Evolutionary conservation across 2,113 vertebrate genomes (phyloP).

Genomic region (Mesembrinibis cayennensis): DNA sequence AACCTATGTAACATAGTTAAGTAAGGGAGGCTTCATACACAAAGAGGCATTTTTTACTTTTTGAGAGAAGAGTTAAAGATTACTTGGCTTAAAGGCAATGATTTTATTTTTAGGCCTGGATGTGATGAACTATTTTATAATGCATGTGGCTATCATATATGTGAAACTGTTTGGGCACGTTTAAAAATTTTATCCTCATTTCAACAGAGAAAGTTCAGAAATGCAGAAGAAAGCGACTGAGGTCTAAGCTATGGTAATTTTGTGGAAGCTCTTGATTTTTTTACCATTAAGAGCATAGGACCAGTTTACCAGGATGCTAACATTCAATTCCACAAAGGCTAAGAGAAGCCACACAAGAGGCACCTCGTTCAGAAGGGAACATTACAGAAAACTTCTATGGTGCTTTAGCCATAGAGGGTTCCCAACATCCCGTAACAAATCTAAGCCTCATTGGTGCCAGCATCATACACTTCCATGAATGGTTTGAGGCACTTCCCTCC

Average conservation of each 20-base stretch:
- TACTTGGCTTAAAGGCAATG: not conserved
- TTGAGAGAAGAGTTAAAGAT: constrained; percentile 10
- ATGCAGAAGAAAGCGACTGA: not conserved
- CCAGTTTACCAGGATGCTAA: not conserved
- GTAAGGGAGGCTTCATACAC: not conserved
- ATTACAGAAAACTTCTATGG: not conserved
- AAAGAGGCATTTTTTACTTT: constrained; percentile 1
- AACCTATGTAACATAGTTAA: not conserved
- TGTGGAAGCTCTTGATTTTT: not conserved
- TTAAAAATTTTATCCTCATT: constrained; percentile 23
- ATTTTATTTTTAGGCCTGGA: not conserved
- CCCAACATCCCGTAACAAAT: not conserved
- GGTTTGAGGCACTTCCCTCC: not conserved
- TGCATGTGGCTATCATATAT: not conserved
- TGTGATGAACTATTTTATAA: constrained; percentile 20
- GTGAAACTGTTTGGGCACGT: not conserved
- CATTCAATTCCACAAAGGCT: not conserved
- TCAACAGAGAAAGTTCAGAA: constrained; percentile 8
- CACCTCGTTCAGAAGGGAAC: not conserved
- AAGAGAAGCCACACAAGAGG: not conserved
- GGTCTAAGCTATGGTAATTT: not conserved
- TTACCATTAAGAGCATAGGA: not conserved
- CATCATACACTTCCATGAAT: not conserved
- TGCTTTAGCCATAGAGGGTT: not conserved
- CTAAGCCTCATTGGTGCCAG: not conserved